phyloP scores from a whole-genome alignment of 1,140 invertebrate species.

The Papilio machaon region DNA sequence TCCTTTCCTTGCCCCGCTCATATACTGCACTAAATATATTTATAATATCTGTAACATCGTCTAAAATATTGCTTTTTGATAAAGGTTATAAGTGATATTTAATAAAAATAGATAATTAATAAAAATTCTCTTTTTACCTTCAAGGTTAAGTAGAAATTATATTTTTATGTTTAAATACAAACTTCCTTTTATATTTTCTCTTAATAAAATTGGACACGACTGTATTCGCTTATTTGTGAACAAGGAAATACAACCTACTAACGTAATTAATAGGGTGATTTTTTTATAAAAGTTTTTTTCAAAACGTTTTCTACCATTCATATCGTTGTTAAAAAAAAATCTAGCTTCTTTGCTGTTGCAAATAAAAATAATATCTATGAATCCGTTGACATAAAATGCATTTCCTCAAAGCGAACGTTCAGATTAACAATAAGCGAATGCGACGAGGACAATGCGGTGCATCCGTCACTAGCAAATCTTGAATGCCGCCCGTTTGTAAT shows the following conservation, averaged over 20 bases:
- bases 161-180: no score
- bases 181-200: no score
- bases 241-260: no score
- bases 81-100: no score
- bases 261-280: no score
- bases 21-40: slow-evolving; percentile 68
- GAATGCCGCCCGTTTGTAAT: neutral
- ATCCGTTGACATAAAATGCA: slow-evolving; percentile 19
- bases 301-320: neutral
- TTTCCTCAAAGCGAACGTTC: neutral
- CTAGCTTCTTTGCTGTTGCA: slow-evolving; percentile 50
- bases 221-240: no score
- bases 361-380: slow-evolving; percentile 7
- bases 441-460: neutral
- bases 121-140: no score
- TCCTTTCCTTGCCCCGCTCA: slow-evolving; percentile 59
- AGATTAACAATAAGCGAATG: slow-evolving; percentile 21
- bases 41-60: slow-evolving; percentile 67
- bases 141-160: no score
- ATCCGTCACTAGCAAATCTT: neutral
- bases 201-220: no score
- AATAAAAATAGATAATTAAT: no score
- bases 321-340: slow-evolving; percentile 53
- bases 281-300: neutral
- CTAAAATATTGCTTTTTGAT: neutral